Base-by-base conservation (phyloP, 1,140 invertebrate genomes). In the Aleiodes sp. region DNA sequence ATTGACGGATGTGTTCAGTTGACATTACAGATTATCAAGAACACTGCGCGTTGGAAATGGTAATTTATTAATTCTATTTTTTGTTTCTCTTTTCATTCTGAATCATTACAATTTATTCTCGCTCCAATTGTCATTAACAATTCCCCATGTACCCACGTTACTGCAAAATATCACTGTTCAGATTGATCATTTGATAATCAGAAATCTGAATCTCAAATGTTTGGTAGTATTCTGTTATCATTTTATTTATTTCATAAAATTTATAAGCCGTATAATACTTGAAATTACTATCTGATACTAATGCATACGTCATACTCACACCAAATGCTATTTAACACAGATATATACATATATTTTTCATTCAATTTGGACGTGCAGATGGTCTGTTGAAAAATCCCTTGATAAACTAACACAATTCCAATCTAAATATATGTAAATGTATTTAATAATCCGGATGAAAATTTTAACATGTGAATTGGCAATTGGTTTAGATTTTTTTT, bases 41-140 rank as follows among this genome's bases (percentile, higher is more conserved):
- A 33, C 35, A 63, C 52, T 65, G 65, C 33, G 52, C 66, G n/a
- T 69, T 72, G 56, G 71, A 70, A 62, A 72, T 72, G 71, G 71
- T 72, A 46, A 72, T 59, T 67, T 37, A 59, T n/a, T n/a, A n/a
- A n/a, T n/a, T n/a, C n/a, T n/a, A n/a, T n/a, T n/a, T n/a, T n/a
- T n/a, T n/a, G n/a, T n/a, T n/a, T n/a, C n/a, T n/a, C n/a, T n/a
- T n/a, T n/a, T n/a, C n/a, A 29, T 16, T 37, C 29, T 12, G 43
- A 21, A 41, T 64, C 26, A 28, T 26, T 12, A 10, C 41, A 24
- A 59, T 59, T 60, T 2, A 56, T 19, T n/a, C 4, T 31, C n/a
- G 10, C 14, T 56, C 33, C 16, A 41, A 14, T n/a, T 21, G 3
- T 16, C 16, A n/a, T n/a, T n/a, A n/a, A n/a, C n/a, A n/a, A n/a